Evolutionary conservation across 2,113 vertebrate species (phyloP), one percentile per base, ranked within the genome.

Genomic region (Cephalopterus ornatus): DNA sequence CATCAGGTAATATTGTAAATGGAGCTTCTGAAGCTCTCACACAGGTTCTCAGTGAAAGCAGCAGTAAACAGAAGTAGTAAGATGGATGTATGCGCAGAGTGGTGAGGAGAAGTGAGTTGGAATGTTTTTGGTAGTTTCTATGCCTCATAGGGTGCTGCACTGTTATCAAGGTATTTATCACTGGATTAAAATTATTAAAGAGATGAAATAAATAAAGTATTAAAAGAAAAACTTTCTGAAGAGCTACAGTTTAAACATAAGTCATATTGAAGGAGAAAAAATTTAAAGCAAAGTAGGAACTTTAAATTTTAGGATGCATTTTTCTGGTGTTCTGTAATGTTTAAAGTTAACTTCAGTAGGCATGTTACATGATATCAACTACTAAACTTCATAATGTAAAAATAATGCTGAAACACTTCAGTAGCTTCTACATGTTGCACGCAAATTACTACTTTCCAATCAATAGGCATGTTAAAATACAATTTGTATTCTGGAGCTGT

Each of bases 391-490:
- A 56, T n/a, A 78, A 75, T 47, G 22, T 39, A 74, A 81, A 95
- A 91, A 58, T 27, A 75, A n/a, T 44, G 5, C 32, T 68, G 13
- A 56, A 93, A 75, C 58, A 61, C 13, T 94, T 89, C 46, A 75
- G 37, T 47, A 82, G 21, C 28, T 89, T 78, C 39, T 93, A 33
- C 59, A 81, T 2, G 4, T 89, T 0, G 0, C 49, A 73, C 1
- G 0, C n/a, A 91, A 94, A 95, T 96, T 79, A 33, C 44, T 75
- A 8, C 84, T 85, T 95, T 89, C 70, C 49, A 88, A 76, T 93
- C 84, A 93, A 89, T 76, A 82, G n/a, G 8, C 58, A 33, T 94
- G 94, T 93, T 82, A 87, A 95, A 81, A 46, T 46, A 76, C 32
- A 89, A n/a, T 88, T 95, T 62, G 27, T 82, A 85, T 96, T 89